phyloP scores from a whole-genome alignment of 2,888 invertebrate species.

The Teleogryllus oceanicus region DNA sequence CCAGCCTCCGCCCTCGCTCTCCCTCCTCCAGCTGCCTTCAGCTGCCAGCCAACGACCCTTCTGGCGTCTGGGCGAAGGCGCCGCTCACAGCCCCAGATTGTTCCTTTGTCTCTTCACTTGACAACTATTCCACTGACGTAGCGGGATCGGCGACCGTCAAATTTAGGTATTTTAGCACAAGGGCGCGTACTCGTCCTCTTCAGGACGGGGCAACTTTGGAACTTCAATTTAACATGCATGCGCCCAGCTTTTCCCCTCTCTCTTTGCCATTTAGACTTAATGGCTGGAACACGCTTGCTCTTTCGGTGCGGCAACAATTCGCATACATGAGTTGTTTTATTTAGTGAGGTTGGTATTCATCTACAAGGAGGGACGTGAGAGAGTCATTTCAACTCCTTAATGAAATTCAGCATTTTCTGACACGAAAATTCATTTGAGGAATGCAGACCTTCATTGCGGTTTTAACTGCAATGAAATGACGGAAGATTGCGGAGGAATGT shows the following conservation, averaged over 20 bases:
- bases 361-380: neutral
- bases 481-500: no score
- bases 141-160: conserved; percentile 4
- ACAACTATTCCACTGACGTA: neutral
- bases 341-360: neutral
- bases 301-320: neutral
- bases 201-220: neutral
- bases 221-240: conserved; percentile 10
- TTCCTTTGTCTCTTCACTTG: neutral
- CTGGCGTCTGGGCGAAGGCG: neutral
- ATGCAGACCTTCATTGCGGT: no score
- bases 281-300: neutral
- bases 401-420: no score
- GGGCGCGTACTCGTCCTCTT: neutral
- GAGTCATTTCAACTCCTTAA: no score
- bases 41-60: no score
- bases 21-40: no score
- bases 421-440: no score
- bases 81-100: neutral
- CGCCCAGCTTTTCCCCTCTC: neutral
- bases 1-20: no score
- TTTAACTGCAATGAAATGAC: no score
- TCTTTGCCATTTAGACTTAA: neutral
- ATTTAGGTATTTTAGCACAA: conserved; percentile 1
- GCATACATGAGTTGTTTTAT: neutral